These are phyloP conservation scores for Barypeithes pellucidus DNA, from an alignment of 2,888 invertebrate genomes.

Conservation along the genomic window DNA sequence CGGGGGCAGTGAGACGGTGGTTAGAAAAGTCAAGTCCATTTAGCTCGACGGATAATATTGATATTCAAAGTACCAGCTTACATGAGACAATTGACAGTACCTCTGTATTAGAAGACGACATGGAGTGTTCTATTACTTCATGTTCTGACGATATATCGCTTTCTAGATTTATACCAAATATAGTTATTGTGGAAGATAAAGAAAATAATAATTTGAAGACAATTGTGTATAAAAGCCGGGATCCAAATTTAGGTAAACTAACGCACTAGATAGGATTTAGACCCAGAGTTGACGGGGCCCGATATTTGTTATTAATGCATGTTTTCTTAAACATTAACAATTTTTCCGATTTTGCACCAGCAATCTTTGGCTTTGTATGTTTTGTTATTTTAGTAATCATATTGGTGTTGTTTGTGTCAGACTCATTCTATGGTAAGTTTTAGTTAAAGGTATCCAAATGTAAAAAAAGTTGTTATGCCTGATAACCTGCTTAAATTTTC, in stretches of 20 bases:
- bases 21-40: slow-evolving; percentile 65
- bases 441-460: slow-evolving; percentile 29
- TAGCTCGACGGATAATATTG: slow-evolving; percentile 62
- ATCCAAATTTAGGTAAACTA: slow-evolving; percentile 52
- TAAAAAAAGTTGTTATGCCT: slow-evolving; percentile 30
- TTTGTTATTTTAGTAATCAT: slow-evolving; percentile 56
- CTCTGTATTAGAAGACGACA: slow-evolving; percentile 62
- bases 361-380: slow-evolving; percentile 65
- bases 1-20: slow-evolving; percentile 68
- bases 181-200: slow-evolving; percentile 58
- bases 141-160: slow-evolving; percentile 53
- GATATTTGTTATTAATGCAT: slow-evolving; percentile 68
- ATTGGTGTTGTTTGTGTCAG: slow-evolving; percentile 56
- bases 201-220: slow-evolving; percentile 54
- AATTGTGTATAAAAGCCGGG: slow-evolving; percentile 9
- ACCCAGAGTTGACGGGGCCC: slow-evolving; percentile 65
- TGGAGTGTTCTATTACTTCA: slow-evolving; percentile 53
- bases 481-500: slow-evolving; percentile 44
- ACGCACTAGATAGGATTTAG: slow-evolving; percentile 53
- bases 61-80: slow-evolving; percentile 58
- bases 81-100: slow-evolving; percentile 60
- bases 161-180: slow-evolving; percentile 60
- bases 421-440: slow-evolving; percentile 55
- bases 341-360: slow-evolving; percentile 60
- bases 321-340: slow-evolving; percentile 23